Conservation (phyloP, 2,797 vertebrate genomes). For the Liasis olivaceus region DNA sequence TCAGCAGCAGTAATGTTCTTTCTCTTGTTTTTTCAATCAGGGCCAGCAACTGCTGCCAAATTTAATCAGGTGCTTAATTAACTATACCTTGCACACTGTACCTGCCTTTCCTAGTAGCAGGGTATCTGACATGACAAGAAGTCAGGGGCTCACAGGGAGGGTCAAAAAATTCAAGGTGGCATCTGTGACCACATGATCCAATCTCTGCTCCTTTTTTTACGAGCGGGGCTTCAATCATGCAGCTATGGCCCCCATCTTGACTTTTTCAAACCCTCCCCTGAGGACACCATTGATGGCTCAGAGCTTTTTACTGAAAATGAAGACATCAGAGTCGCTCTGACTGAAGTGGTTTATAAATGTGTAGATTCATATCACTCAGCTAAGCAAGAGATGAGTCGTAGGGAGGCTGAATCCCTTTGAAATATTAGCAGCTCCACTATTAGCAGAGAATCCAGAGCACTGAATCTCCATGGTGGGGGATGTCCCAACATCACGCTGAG, state of each 20-base stretch:
- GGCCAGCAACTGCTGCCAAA: slow-evolving; percentile 56
- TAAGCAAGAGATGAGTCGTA: neutral
- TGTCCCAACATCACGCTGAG: too few species aligned
- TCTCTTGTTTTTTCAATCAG: slow-evolving; percentile 43
- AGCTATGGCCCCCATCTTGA: too few species aligned
- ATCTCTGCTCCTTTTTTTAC: too few species aligned
- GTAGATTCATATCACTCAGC: too few species aligned
- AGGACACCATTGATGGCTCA: neutral
- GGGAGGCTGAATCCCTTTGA: neutral
- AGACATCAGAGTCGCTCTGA: neutral
- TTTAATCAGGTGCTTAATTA: slow-evolving; percentile 67
- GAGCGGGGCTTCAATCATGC: too few species aligned
- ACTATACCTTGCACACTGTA: neutral
- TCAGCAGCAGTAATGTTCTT: slow-evolving; percentile 70
- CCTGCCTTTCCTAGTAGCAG: neutral
- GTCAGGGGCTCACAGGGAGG: neutral
- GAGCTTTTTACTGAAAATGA: neutral
- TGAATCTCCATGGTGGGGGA: too few species aligned
- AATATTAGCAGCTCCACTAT: neutral
- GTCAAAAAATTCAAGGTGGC: neutral
- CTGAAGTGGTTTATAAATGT: too few species aligned
- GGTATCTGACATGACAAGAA: rapidly evolving
- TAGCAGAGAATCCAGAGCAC: too few species aligned
- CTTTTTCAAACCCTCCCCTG: too few species aligned
- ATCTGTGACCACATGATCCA: too few species aligned